phyloP scores from a whole-genome alignment of 1,140 invertebrate genomes.

The Drosophila ficusphila region DNA sequence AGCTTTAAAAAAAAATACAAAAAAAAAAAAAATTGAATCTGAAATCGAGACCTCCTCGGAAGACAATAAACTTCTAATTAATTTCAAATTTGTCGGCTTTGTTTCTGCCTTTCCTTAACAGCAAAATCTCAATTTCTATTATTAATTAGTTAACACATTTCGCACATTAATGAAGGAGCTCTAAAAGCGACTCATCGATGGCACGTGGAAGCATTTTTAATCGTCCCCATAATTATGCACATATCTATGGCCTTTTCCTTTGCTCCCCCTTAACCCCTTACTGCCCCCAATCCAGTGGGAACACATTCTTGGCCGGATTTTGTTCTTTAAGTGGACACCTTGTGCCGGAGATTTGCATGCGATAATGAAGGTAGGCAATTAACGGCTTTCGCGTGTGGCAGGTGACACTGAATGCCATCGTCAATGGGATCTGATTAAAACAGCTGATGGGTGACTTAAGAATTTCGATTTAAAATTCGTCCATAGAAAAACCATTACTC shows the following conservation, averaged over 20 bases:
- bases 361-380: constrained; percentile 28
- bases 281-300: constrained; percentile 14
- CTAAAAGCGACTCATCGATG: constrained; percentile 40
- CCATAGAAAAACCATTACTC: no score
- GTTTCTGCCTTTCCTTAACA: constrained; percentile 15
- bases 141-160: constrained; percentile 78
- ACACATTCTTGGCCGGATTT: constrained; percentile 50
- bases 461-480: background rate
- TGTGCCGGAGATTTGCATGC: constrained; percentile 33
- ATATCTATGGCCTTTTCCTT: constrained; percentile 18
- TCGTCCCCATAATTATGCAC: constrained; percentile 69
- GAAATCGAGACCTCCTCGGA: constrained; percentile 21
- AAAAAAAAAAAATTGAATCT: constrained; percentile 12
- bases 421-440: constrained; percentile 30
- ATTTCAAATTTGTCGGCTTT: constrained; percentile 48
- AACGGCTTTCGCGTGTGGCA: constrained; percentile 37
- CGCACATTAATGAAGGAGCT: constrained; percentile 52
- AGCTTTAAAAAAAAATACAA: constrained; percentile 5
- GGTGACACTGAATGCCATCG: constrained; percentile 3
- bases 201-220: constrained; percentile 67
- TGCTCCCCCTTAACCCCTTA: background rate
- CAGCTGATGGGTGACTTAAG: background rate
- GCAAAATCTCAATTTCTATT: constrained; percentile 61
- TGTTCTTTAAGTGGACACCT: constrained; percentile 32
- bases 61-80: constrained; percentile 66